Conservation (phyloP, 2,888 invertebrate genomes). For the Meliscaeva auricollis region DNA sequence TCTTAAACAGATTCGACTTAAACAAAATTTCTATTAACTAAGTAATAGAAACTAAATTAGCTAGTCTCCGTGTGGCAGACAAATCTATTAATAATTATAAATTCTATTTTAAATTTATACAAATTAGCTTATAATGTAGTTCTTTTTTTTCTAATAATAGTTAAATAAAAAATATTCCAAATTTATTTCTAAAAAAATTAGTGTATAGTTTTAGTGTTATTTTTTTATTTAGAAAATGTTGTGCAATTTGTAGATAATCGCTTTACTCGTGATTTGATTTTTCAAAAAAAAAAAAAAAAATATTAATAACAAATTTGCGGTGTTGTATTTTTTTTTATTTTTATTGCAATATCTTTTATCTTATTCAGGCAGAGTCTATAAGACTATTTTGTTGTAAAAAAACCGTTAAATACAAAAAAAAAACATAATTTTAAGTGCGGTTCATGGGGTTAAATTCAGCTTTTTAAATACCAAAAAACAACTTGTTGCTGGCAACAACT, state of each 20-base stretch:
- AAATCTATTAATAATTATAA: not conserved
- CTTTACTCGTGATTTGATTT: not conserved
- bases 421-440: too few relatives aligned
- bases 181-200: not conserved
- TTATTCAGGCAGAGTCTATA: not conserved
- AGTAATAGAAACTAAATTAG: slow-evolving; percentile 4
- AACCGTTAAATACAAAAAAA: too few relatives aligned
- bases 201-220: not conserved
- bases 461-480: too few relatives aligned
- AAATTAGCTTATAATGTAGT: not conserved
- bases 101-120: slow-evolving; percentile 23
- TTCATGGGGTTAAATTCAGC: too few relatives aligned
- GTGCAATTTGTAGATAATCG: slow-evolving; percentile 10
- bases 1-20: not conserved
- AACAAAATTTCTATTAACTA: not conserved
- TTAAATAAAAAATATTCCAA: slow-evolving; percentile 4
- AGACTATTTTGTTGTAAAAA: too few relatives aligned
- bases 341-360: not conserved
- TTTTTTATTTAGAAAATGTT: slow-evolving; percentile 11
- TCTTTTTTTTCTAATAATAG: not conserved
- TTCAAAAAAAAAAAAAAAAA: not conserved
- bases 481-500: too few relatives aligned
- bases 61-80: slow-evolving; percentile 8
- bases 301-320: not conserved
- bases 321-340: not conserved